Evolutionary conservation across 2,113 vertebrate species (phyloP).

Genomic region (Morphnarchus princeps): DNA sequence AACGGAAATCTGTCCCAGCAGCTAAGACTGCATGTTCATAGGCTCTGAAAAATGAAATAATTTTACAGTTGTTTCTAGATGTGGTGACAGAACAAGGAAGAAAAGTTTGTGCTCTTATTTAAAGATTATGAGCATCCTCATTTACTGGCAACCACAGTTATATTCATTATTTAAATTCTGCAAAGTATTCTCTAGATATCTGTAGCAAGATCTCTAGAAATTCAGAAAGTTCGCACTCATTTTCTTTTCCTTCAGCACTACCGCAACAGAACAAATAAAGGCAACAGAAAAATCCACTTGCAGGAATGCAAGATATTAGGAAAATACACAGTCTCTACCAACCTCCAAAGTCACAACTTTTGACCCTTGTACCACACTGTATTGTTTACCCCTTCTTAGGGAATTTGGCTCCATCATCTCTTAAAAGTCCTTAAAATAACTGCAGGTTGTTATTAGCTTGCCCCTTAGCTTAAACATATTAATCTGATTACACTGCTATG

Average conservation of each 20-base stretch:
- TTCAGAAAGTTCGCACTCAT: not conserved
- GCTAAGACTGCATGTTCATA: conserved; percentile 94
- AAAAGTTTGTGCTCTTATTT: not conserved
- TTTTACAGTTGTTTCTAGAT: not conserved
- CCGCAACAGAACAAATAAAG: not conserved
- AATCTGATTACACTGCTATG: rapidly evolving
- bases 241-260: not conserved
- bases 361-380: too few species aligned
- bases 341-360: not conserved
- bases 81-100: not conserved
- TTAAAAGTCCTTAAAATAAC: rapidly evolving
- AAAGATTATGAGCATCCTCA: not conserved
- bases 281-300: not conserved
- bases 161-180: not conserved
- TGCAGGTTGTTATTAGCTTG: rapidly evolving
- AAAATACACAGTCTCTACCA: not conserved
- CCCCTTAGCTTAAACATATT: not conserved
- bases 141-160: not conserved
- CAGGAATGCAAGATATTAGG: not conserved
- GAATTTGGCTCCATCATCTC: not conserved
- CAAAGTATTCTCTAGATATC: not conserved
- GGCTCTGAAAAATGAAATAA: conserved; percentile 75
- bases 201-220: not conserved
- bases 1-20: conserved; percentile 96
- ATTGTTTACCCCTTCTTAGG: rapidly evolving